Conservation (phyloP, 2,113 vertebrate species). For the Hippoglossus stenolepis region DNA sequence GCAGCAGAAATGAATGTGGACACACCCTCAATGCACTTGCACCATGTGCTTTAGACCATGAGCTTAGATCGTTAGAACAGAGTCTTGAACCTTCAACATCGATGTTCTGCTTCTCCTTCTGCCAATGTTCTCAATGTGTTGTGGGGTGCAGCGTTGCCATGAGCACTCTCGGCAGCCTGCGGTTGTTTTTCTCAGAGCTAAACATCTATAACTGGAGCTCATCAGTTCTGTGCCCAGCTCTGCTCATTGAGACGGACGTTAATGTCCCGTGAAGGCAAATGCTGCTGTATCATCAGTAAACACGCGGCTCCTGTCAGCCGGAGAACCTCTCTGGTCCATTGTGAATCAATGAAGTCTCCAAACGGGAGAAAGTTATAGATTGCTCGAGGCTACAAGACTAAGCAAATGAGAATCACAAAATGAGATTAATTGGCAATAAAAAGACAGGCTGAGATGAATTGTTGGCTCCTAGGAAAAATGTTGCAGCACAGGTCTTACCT, state of each 20-base stretch:
- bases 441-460: conserved; percentile 44
- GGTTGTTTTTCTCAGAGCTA: conserved; percentile 54
- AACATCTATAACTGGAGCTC: conserved; percentile 55
- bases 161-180: conserved; percentile 24
- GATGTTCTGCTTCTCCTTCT: conserved; percentile 6
- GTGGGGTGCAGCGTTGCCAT: background rate
- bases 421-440: conserved; percentile 58
- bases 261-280: conserved; percentile 78
- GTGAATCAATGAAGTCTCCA: conserved; percentile 71
- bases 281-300: conserved; percentile 74
- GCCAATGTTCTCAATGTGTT: background rate
- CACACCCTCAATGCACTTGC: background rate
- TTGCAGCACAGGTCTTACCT: conserved; percentile 18
- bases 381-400: conserved; percentile 49
- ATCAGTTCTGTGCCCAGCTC: conserved; percentile 52
- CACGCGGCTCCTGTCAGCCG: conserved; percentile 60
- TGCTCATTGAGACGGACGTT: conserved; percentile 67
- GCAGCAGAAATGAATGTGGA: background rate
- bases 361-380: conserved; percentile 68
- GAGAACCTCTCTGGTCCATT: conserved; percentile 47
- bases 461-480: conserved; percentile 35
- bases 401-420: conserved; percentile 63
- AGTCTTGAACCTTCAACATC: conserved; percentile 13
- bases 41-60: background rate
- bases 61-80: background rate